Evolutionary conservation across 2,797 vertebrate genomes (phyloP), one percentile per base, ranked within the genome.

Genomic region (Haliaeetus vocifer): DNA sequence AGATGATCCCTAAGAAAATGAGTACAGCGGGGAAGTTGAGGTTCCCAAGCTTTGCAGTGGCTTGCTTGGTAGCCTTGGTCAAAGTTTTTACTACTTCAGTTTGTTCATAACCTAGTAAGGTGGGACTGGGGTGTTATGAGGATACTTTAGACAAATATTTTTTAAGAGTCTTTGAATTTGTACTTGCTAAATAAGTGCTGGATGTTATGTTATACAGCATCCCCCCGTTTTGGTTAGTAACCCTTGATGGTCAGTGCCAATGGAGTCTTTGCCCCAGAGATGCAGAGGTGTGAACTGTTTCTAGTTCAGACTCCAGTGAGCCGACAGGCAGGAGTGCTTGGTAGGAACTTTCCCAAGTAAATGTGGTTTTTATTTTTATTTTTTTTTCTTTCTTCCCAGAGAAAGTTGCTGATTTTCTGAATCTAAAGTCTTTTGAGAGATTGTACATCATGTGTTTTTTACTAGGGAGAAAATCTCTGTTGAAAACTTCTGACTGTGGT

Each of bases 1-100:
- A 80, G 72, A 4, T 44, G 63, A 15, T 59, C 61, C 59, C 71
- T 68, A 4, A 44, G 22, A 62, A 47, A 31, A 8, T 3, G 35
- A 68, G 38, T 23, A 15, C 21, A 15, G 13, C 0, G 2, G 50
- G 56, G 66, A 35, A 11, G 45, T 2, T 1, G 7, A 42, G 18
- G 35, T 38, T 58, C 49, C 53, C 58, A 35, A 14, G 50, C 45
- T 68, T 35, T 22, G 44, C 55, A 20, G n/a, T 25, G 17, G 7
- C 31, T 94, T 35, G 19, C 26, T 79, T n/a, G 26, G 67, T 25
- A 15, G 40, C 47, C 29, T 88, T 13, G 25, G 33, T 28, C 56
- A 21, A 1, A 55, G n/a, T 37, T 65, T n/a, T 44, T 35, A 16
- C 40, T 33, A 58, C 31, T 37, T 44, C 10, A 0, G 8, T 59